Evolutionary conservation across 2,113 vertebrate species (phyloP).

Genomic region (Pogonocichla stellata): DNA sequence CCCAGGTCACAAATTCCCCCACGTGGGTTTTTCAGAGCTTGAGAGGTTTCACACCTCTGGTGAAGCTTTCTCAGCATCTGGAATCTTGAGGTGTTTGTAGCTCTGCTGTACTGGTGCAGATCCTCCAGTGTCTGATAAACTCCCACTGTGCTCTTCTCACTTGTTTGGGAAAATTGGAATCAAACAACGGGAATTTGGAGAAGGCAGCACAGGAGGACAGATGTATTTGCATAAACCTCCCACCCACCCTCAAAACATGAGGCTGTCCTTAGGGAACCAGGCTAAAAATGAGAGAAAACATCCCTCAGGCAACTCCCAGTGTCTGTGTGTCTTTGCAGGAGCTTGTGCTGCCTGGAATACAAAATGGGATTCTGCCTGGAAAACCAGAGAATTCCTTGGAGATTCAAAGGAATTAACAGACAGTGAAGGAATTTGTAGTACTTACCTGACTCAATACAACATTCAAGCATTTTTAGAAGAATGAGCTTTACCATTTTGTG

Average conservation of each 20-base stretch:
- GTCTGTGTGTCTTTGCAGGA: not conserved
- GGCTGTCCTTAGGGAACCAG: not conserved
- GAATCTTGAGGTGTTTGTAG: not conserved
- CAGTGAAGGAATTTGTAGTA: not conserved
- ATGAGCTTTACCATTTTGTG: not conserved
- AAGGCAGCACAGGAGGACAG: not conserved
- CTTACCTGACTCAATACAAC: not conserved
- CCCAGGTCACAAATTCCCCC: not conserved
- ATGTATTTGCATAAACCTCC: not conserved
- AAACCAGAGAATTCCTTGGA: slow-evolving; percentile 1
- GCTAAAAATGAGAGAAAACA: not conserved
- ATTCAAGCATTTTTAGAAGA: not conserved
- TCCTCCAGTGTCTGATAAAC: not conserved
- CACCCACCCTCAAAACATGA: not conserved
- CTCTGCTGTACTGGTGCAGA: not conserved
- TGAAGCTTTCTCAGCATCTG: not conserved
- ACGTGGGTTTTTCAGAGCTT: not conserved
- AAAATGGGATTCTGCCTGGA: not conserved
- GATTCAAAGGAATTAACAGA: not conserved
- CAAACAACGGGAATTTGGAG: not conserved
- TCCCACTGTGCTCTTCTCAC: not conserved
- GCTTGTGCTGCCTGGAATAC: not conserved
- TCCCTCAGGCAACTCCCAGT: not conserved
- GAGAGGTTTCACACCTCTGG: fast-evolving
- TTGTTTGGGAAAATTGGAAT: not conserved